phyloP scores from a whole-genome alignment of 2,797 vertebrate species.

The Pseudopleuronectes americanus region DNA sequence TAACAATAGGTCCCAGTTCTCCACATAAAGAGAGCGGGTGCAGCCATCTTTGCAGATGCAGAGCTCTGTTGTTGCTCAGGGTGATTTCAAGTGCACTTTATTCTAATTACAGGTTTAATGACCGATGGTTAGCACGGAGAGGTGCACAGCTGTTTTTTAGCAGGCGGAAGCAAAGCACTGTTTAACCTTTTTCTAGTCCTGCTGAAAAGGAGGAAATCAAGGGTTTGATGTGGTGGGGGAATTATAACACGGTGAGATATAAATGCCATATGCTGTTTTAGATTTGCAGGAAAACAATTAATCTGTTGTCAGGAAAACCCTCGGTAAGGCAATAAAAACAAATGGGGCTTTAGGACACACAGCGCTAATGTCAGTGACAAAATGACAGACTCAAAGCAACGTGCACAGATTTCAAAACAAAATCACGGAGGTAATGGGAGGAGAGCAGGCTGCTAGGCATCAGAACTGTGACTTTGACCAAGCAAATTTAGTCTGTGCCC shows the following conservation, averaged over 20 bases:
- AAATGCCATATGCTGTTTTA: conserved; percentile 60
- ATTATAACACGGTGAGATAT: conserved; percentile 48
- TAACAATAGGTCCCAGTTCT: background rate
- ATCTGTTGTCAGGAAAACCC: conserved; percentile 2
- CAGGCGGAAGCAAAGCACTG: conserved; percentile 33
- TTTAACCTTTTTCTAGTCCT: conserved; percentile 42
- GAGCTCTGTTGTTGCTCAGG: conserved; percentile 44
- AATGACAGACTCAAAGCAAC: conserved; percentile 29
- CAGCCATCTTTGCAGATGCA: conserved; percentile 39
- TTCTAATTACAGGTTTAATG: conserved; percentile 68
- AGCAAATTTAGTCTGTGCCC: background rate
- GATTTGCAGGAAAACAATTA: conserved; percentile 52
- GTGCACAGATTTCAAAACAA: background rate
- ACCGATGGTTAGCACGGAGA: conserved; percentile 41
- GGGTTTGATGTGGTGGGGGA: conserved; percentile 13
- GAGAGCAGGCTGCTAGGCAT: too few species aligned
- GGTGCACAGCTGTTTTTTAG: conserved; percentile 59
- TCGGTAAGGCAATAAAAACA: conserved; percentile 54
- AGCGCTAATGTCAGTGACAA: conserved; percentile 41
- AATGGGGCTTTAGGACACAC: conserved; percentile 53
- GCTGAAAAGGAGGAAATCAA: conserved; percentile 44
- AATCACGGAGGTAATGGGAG: background rate
- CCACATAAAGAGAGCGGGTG: conserved; percentile 9
- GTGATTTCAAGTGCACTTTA: conserved; percentile 68
- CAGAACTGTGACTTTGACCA: too few species aligned